A percentile compares a stretch with the other conserved stretches of the same genome.
Conservation (phyloP, 2,888 invertebrate genomes). For the Netelia fuscicornis region DNA sequence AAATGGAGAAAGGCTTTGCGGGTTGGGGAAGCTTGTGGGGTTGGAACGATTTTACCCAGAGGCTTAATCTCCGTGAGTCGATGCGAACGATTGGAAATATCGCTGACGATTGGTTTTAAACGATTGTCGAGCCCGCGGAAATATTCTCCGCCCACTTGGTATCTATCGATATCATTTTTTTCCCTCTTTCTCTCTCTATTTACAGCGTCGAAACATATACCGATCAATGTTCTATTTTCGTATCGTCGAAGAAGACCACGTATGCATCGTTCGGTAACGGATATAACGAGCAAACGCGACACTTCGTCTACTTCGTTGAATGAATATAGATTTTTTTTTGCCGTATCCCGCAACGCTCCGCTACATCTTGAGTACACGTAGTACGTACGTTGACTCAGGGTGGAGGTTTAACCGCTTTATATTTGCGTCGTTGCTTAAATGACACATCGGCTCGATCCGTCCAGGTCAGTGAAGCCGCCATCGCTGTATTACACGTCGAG, state of each 20-base stretch:
- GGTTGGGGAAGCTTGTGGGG: background rate
- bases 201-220: background rate
- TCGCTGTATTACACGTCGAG: background rate
- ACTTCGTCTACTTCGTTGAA: constrained; percentile 20
- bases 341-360: constrained; percentile 20
- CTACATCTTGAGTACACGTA: constrained; percentile 28
- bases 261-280: constrained; percentile 9
- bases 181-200: background rate
- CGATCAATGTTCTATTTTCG: constrained; percentile 49
- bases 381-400: background rate
- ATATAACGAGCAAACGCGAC: constrained; percentile 10
- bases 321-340: constrained; percentile 23
- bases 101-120: constrained; percentile 29
- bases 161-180: constrained; percentile 1
- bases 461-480: constrained; percentile 6
- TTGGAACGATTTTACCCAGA: constrained; percentile 39
- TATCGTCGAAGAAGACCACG: constrained; percentile 7
- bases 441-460: constrained; percentile 25
- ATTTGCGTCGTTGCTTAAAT: constrained; percentile 32
- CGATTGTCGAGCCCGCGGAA: background rate
- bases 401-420: constrained; percentile 12
- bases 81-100: constrained; percentile 45
- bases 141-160: background rate
- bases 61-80: constrained; percentile 37
- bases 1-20: constrained; percentile 31